Evolutionary conservation across 1,140 invertebrate species (phyloP), one percentile per base, ranked within the genome.

Genomic region (Rhagoletis zephyria): DNA sequence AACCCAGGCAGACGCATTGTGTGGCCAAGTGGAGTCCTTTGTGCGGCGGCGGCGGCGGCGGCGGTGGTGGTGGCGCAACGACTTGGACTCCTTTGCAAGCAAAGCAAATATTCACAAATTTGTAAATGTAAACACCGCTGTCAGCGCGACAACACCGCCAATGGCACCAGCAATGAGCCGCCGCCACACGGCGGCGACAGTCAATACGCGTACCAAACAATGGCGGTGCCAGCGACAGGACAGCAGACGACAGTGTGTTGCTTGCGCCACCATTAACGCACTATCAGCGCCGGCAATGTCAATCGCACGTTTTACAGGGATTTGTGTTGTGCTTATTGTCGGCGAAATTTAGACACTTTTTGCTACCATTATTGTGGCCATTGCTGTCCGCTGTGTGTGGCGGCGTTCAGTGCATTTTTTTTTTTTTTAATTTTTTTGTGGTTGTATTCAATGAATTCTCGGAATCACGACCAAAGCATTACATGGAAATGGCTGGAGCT

Each of bases 221-320:
- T 81, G 48, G 48, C 42, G 74, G 48, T 9, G 74, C 14, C 67
- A 74, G 6, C 70, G 12, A 1, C 45, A 30, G 70, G n/a, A 4
- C 42, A 19, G 48, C 45, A 9, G 48, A 14, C 40, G 6, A 4
- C 74, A 42, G 74, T 81, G 74, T 81, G 74, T 81, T 81, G 74
- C 74, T 81, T 81, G 74, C 74, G 74, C 74, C 74, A 81, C 74
- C 74, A 81, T 81, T 81, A 81, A 81, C 74, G 48, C 74, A 81
- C 48, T 81, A 81, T 81, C 74, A 81, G 74, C 51, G 74, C 74
- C 74, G 74, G 74, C 74, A 81, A 81, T 81, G 74, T 56, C 74
- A 81, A 81, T 81, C 74, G 48, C 74, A 59, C n/a, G 6, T 81
- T 81, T 81, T 81, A 56, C 74, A 81, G 48, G n/a, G 48, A 56